Evolutionary conservation across 2,888 invertebrate genomes (phyloP).

Genomic region (Dendrolimus pini): DNA sequence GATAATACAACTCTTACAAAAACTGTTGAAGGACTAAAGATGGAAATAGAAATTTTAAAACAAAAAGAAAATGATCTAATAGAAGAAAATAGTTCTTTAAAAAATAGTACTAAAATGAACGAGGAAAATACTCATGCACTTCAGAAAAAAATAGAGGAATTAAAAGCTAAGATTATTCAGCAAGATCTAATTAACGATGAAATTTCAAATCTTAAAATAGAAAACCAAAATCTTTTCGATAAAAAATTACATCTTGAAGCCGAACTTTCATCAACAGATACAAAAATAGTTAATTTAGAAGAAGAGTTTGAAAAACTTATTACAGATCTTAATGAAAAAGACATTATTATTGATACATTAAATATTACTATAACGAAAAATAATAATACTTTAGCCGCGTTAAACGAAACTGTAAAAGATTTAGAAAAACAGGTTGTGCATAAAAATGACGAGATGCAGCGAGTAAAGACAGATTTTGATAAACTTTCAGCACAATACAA

Average conservation of each 20-base stretch:
- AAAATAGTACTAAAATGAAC: constrained; percentile 17
- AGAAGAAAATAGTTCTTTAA: constrained; percentile 28
- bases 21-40: constrained; percentile 23
- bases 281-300: constrained; percentile 52
- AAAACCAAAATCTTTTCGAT: constrained; percentile 37
- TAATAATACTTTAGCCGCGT: constrained; percentile 25
- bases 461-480: constrained; percentile 31
- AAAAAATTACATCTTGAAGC: constrained; percentile 39
- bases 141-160: constrained; percentile 29
- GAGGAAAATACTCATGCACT: constrained; percentile 21
- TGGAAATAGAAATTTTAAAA: constrained; percentile 24
- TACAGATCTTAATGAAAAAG: constrained; percentile 56
- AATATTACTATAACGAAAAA: constrained; percentile 37
- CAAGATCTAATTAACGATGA: constrained; percentile 31
- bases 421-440: constrained; percentile 31
- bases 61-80: constrained; percentile 21
- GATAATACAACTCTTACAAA: constrained; percentile 33
- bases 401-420: constrained; percentile 33
- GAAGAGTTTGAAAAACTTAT: constrained; percentile 52
- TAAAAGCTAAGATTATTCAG: constrained; percentile 32
- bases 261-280: constrained; percentile 41
- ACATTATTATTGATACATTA: constrained; percentile 45
- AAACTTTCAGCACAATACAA: constrained; percentile 24
- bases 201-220: constrained; percentile 32
- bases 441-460: constrained; percentile 47